Percentiles rank a stretch among this genome's conserved stretches.
phyloP scores from a whole-genome alignment of 2,888 invertebrate genomes.

The Brachyopa scutellaris region DNA sequence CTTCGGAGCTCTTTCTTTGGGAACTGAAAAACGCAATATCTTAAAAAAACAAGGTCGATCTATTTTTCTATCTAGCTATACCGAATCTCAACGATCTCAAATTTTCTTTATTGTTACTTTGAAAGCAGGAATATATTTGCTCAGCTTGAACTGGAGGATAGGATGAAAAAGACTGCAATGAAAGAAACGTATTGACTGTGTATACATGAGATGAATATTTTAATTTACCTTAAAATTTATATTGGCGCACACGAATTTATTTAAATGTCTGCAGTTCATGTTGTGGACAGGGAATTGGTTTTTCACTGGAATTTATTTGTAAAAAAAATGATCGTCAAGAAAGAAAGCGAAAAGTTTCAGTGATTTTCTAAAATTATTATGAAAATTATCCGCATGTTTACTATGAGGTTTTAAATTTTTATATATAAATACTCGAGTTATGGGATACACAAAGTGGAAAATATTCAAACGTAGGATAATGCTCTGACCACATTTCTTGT shows the following conservation, averaged over 20 bases:
- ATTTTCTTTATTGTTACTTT: not conserved
- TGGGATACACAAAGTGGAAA: not conserved
- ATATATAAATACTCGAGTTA: not conserved
- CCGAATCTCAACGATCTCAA: slow-evolving; percentile 1
- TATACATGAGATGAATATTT: no score
- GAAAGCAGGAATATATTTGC: not conserved
- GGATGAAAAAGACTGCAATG: not conserved
- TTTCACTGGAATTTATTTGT: not conserved
- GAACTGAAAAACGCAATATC: no score
- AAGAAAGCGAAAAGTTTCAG: not conserved
- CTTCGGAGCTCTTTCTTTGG: not conserved
- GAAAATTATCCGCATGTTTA: not conserved
- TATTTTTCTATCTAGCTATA: no score
- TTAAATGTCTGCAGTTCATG: slow-evolving; percentile 6
- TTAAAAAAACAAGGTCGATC: no score
- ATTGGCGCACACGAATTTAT: not conserved
- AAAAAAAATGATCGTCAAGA: not conserved
- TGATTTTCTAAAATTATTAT: not conserved
- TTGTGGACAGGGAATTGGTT: not conserved
- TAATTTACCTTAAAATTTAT: not conserved
- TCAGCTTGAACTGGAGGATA: not conserved
- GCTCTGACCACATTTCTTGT: no score
- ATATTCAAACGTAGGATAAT: no score
- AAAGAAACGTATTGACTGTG: no score
- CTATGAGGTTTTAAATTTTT: not conserved